Conservation (phyloP, 2,797 vertebrate species). For the Aselliscus stoliczkanus region DNA sequence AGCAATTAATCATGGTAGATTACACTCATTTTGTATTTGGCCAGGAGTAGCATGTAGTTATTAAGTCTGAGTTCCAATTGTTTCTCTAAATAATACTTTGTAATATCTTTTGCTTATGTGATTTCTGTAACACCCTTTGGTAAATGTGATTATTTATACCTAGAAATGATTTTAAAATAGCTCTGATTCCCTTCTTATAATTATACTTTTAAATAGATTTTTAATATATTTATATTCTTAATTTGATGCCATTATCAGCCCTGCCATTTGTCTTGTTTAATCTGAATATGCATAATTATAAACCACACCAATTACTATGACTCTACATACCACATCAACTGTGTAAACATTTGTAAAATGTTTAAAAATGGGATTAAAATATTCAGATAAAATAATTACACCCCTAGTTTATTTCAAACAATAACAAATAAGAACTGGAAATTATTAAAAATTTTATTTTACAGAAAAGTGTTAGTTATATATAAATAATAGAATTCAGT, state of each 20-base stretch:
- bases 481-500: conserved; percentile 29
- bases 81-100: conserved; percentile 62
- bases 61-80: conserved; percentile 64
- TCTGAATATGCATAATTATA: conserved; percentile 45
- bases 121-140: conserved; percentile 56
- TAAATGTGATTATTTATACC: conserved; percentile 61
- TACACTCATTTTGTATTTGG: conserved; percentile 72
- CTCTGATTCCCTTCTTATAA: conserved; percentile 48
- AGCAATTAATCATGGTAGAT: conserved; percentile 72
- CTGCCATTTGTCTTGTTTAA: conserved; percentile 54
- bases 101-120: conserved; percentile 52
- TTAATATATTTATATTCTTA: conserved; percentile 47
- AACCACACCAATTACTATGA: conserved; percentile 31
- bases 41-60: conserved; percentile 61
- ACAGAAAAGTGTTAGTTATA: neutral
- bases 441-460: conserved; percentile 38
- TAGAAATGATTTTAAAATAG: conserved; percentile 50
- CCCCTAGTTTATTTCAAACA: neutral
- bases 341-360: neutral
- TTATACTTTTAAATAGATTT: conserved; percentile 51
- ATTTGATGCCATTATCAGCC: conserved; percentile 1
- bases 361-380: conserved; percentile 23
- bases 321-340: neutral
- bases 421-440: neutral
- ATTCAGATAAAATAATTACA: conserved; percentile 45